phyloP scores from a whole-genome alignment of 2,888 invertebrate genomes.

The Phoenoteleia sp. region DNA sequence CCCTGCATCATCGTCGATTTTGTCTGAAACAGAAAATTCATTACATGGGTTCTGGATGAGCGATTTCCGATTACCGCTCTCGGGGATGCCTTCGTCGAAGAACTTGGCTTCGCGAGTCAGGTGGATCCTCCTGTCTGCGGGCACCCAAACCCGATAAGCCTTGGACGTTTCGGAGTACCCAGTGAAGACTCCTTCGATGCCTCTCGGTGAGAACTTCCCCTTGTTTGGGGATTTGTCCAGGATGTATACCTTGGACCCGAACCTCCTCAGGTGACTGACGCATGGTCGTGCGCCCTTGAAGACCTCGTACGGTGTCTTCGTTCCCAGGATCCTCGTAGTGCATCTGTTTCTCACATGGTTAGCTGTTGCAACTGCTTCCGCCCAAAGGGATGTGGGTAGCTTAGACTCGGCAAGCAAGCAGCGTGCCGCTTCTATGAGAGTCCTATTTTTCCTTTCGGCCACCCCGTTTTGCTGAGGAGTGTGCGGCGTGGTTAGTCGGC shows the following conservation, averaged over 20 bases:
- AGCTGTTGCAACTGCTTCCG: neutral
- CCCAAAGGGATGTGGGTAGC: neutral
- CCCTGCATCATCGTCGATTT: too few species aligned
- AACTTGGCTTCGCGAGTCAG: constrained; percentile 9
- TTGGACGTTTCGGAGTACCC: constrained; percentile 9
- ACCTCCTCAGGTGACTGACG: neutral
- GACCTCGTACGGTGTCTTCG: constrained; percentile 25
- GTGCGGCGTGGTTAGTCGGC: neutral
- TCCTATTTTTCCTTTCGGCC: constrained; percentile 12
- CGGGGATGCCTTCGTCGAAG: too few species aligned
- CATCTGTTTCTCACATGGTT: constrained; percentile 51
- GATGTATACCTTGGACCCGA: constrained; percentile 3
- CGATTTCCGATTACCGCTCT: too few species aligned
- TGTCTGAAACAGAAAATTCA: too few species aligned
- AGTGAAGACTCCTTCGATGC: constrained; percentile 14
- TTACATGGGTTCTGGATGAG: too few species aligned
- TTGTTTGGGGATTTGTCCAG: constrained; percentile 15
- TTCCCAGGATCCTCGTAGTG: constrained; percentile 7
- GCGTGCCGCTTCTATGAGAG: constrained; percentile 61
- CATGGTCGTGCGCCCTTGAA: neutral
- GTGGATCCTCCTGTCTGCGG: neutral
- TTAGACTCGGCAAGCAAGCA: constrained; percentile 25
- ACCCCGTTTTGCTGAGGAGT: constrained; percentile 76
- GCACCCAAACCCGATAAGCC: constrained; percentile 11
- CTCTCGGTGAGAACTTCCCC: constrained; percentile 13